These are phyloP conservation scores for Agonopterix heracliana DNA, from an alignment of 2,888 invertebrate genomes.

Conservation along the genomic window DNA sequence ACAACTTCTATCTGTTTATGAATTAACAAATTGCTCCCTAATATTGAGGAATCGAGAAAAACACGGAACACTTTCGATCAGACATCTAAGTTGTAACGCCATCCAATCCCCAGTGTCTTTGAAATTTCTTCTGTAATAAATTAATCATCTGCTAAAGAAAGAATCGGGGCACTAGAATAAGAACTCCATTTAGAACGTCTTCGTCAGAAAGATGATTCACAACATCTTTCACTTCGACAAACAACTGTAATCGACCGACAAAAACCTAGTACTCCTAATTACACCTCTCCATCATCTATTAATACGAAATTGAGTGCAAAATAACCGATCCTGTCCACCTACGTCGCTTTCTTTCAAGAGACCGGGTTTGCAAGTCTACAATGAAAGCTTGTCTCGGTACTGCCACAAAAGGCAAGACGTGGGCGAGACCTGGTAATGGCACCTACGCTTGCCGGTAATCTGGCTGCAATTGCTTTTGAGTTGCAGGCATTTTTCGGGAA, in stretches of 20 bases:
- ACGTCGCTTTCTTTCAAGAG: slow-evolving; percentile 43
- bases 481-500: neutral
- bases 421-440: slow-evolving; percentile 21
- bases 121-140: too few relatives aligned
- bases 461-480: neutral
- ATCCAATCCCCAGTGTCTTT: too few relatives aligned
- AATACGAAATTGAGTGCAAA: slow-evolving; percentile 7
- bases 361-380: slow-evolving; percentile 17
- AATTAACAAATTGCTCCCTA: too few relatives aligned
- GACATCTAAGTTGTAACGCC: too few relatives aligned
- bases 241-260: neutral
- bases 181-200: too few relatives aligned
- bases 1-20: too few relatives aligned
- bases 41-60: too few relatives aligned
- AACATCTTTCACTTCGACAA: too few relatives aligned
- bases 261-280: neutral
- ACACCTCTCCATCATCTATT: neutral
- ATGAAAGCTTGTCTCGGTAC: slow-evolving; percentile 44
- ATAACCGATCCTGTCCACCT: slow-evolving; percentile 36
- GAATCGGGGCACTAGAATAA: too few relatives aligned
- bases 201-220: too few relatives aligned
- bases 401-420: slow-evolving; percentile 43
- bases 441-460: slow-evolving; percentile 18
- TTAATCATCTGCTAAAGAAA: too few relatives aligned
- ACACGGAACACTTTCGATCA: too few relatives aligned